Base-by-base conservation (phyloP, 92 coral and sea anemone species). In the Nematostella vectensis region DNA sequence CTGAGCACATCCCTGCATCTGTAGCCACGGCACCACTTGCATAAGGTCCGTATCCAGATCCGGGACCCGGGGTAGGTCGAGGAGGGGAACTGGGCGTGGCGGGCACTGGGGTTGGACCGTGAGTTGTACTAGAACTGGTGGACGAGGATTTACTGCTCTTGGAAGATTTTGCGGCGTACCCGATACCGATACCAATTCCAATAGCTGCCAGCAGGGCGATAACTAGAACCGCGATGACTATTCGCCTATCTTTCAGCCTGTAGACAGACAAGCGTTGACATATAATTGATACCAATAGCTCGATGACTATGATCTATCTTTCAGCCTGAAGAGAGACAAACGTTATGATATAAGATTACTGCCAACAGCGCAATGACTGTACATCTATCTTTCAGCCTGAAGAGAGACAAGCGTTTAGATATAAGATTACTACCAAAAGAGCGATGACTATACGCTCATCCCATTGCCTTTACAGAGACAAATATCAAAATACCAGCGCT, bases 1-100 rank as follows among this genome's bases (percentile, higher is more conserved):
- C 73, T 0, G 98, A 91, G 52, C 95, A 85, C 48, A 66, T 19
- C 2, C 56, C 48, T 2, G 71, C 79, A 38, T 85, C 95, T 0
- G 95, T 67, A 1, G 88, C 83, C 8, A 85, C 95, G 9, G 85
- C 81, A 0, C 63, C 76, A 0, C 49, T 27, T 1, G 24, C 31
- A 55, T 70, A 85, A 0, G 79, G 72, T 19, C 81, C 75, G 27
- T 75, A 54, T 3, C 57, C 59, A 0, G 79, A 57, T 11, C 48
- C 50, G 26, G 49, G 19, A 4, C 61, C 65, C 16, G 69, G 54
- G 29, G 75, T 68, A 22, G 72, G 72, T 3, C 15, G 18, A 29
- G 68, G 58, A n/a, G 24, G 21, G 1, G 2, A 10, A 23, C 51
- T 60, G 3, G 63, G 54, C 1, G 19, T 38, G 20, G 54, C 27